Evolutionary conservation across 2,888 invertebrate genomes (phyloP).

Genomic region (Pyrochroa serraticornis): DNA sequence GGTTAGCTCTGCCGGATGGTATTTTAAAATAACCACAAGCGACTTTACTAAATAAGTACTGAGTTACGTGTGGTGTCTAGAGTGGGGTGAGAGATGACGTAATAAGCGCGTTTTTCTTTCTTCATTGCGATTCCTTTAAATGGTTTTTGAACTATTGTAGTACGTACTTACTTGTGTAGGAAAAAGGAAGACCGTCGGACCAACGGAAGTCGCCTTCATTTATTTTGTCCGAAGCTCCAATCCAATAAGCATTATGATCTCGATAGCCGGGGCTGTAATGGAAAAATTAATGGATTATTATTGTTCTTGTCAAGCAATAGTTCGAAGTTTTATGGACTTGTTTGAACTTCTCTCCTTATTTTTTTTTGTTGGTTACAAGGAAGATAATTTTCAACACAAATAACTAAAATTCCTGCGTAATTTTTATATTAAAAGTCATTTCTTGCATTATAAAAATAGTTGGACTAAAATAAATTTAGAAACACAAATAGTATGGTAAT

Average conservation of each 20-base stretch:
- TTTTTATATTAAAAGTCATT: no score
- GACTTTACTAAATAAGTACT: conserved; percentile 29
- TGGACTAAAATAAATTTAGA: no score
- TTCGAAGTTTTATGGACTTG: no score
- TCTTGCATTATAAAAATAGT: no score
- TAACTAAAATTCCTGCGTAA: no score
- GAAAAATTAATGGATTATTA: conserved; percentile 25
- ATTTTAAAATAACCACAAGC: conserved; percentile 25
- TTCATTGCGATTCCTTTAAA: conserved; percentile 9
- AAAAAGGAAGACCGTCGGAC: conserved; percentile 76
- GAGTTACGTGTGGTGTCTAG: conserved; percentile 9
- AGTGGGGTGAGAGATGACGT: conserved; percentile 9
- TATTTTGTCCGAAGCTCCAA: conserved; percentile 77
- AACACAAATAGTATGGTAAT: no score
- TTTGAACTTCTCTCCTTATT: no score
- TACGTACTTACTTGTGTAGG: conserved; percentile 76
- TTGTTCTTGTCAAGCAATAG: no score
- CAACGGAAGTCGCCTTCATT: conserved; percentile 83
- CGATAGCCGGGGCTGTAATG: conserved; percentile 72
- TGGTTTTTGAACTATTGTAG: conserved; percentile 1
- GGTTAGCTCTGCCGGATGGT: conserved; percentile 9
- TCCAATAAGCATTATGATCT: conserved; percentile 78
- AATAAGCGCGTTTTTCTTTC: no score
- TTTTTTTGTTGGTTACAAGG: no score
- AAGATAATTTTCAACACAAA: no score